Conservation (phyloP, 1,140 invertebrate species). For the Nylanderia fulva region DNA sequence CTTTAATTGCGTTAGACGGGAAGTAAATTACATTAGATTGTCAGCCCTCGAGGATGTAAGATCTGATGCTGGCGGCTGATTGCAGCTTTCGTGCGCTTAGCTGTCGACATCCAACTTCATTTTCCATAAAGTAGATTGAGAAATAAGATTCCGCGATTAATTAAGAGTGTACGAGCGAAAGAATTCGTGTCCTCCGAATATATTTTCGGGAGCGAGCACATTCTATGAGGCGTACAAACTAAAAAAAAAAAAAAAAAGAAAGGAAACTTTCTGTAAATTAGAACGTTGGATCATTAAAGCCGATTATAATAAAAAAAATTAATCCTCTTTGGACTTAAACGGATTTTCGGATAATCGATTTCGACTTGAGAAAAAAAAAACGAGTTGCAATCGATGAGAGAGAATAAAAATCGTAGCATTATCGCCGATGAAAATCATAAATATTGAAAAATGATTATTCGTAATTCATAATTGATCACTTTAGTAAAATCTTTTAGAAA, state of each 20-base stretch:
- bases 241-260: neutral
- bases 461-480: neutral
- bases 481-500: neutral
- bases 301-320: neutral
- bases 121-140: conserved; percentile 43
- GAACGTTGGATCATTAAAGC: neutral
- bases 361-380: neutral
- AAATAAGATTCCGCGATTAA: conserved; percentile 53
- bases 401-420: neutral
- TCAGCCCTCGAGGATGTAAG: conserved; percentile 72
- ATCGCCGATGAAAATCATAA: neutral
- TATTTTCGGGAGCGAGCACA: neutral
- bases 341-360: conserved; percentile 24
- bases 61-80: conserved; percentile 48
- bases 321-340: conserved; percentile 4
- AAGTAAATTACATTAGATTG: conserved; percentile 76
- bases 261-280: neutral
- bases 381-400: neutral
- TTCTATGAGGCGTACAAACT: neutral
- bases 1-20: conserved; percentile 75
- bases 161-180: neutral
- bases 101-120: conserved; percentile 58
- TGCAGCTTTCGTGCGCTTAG: conserved; percentile 53
- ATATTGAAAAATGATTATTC: neutral
- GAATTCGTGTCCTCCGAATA: conserved; percentile 1